phyloP scores from a whole-genome alignment of 2,113 vertebrate species.

The Labeo rohita region DNA sequence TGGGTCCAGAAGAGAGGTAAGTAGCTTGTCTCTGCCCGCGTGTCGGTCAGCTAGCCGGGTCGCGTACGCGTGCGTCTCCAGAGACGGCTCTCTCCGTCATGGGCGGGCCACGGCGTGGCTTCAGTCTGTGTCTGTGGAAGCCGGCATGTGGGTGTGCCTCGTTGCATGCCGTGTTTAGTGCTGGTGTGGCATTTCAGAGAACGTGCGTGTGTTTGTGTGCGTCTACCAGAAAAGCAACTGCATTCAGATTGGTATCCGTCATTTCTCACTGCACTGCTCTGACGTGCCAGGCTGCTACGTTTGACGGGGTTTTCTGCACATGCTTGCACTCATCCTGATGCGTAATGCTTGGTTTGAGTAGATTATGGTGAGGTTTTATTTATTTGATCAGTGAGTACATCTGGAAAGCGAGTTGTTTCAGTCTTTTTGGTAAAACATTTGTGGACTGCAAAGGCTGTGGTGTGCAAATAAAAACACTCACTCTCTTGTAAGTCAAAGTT shows the following conservation, averaged over 20 bases:
- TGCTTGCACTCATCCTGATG: constrained; percentile 16
- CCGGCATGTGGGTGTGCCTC: constrained; percentile 47
- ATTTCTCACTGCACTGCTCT: constrained; percentile 34
- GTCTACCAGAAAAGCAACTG: constrained; percentile 34
- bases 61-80: constrained; percentile 44
- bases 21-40: constrained; percentile 66
- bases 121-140: constrained; percentile 56
- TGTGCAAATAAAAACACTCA: not conserved
- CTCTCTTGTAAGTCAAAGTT: not conserved
- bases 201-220: constrained; percentile 32
- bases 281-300: constrained; percentile 22
- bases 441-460: not conserved
- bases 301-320: constrained; percentile 35
- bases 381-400: not conserved
- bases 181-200: not conserved
- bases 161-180: not conserved
- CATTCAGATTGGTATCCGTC: constrained; percentile 38
- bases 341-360: not conserved
- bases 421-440: not conserved
- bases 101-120: constrained; percentile 64
- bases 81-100: constrained; percentile 48
- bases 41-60: constrained; percentile 27
- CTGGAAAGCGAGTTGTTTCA: not conserved
- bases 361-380: not conserved
- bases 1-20: constrained; percentile 99